Base-by-base conservation (phyloP, 2,888 invertebrate species). In the Lydus trimaculatus region DNA sequence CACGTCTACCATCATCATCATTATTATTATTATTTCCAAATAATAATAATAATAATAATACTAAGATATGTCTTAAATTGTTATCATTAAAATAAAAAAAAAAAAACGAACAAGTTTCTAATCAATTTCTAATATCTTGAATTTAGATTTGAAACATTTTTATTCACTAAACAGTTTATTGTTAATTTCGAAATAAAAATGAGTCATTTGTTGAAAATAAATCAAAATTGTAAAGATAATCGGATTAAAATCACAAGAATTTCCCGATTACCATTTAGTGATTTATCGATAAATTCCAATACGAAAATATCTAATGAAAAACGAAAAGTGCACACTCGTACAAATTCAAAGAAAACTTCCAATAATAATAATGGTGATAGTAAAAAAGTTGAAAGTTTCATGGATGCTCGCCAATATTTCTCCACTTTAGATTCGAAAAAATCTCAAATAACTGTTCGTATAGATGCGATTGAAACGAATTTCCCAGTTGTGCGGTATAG, bases 11-110 rank as follows among this genome's bases (percentile, higher is more conserved):
- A 48, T 69, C 69, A 73, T 52, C 6, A 56, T 28, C 15, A 28
- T 28, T 8, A 56, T 17, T 9, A 48, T 76, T 69, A 76, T 75
- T 77, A 75, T 74, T 71, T 73, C 73, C 73, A 74, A 71, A 74
- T 74, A 74, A 76, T 77, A 43, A 43, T 39, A 39, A 39, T 39
- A 39, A 39, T 33, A 33, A 33, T 33, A 33, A 33, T 9, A 11
- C 2, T 11, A 33, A 33, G 15, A 13, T 13, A 13, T 36, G 1
- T 36, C 13, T 36, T 13, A 11, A 3, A 36, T 15, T n/a, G 17
- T 43, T 43, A 43, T 43, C 43, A 43, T 17, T 15, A 36, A 36
- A 36, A 3, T 15, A 13, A 11, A 13, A 36, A 13, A 33, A 33
- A 33, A 33, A 33, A 33, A 9, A 33, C 5, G 72, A 56, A 13